Base-by-base conservation (phyloP, 2,113 vertebrate genomes). In the Rhinolophus sinicus region DNA sequence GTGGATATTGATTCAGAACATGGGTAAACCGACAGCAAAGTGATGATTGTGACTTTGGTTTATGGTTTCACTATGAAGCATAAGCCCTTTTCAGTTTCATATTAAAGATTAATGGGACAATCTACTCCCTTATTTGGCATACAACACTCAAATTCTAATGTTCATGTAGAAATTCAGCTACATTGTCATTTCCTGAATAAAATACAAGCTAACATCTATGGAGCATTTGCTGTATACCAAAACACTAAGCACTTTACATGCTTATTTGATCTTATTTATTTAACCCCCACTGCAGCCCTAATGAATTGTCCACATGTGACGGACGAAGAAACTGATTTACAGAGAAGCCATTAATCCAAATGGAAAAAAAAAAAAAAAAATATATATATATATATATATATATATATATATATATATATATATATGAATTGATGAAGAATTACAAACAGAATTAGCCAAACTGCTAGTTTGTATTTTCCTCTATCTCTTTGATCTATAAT, bases 261-360 rank as follows among this genome's bases (percentile, higher is more conserved):
- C 52, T 81, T 93, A 19, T 33, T 88, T 91, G 38, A 58, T 80
- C 28, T 87, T 88, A 35, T 40, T 73, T 88, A 47, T 73, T 95
- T 62, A 82, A 30, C 50, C 33, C 72, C 38, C 10, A 62, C 4
- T 5, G 15, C 52, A 47, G 14, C 54, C 58, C 13, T 80, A 88
- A 62, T 6, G 11, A 70, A 65, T 77, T 70, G 52, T 30, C 21
- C 8, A 44, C 73, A 72, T 91, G 64, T 69, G 26, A 65, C 28
- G 40, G 40, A 58, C 65, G 6, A 75, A 93, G n/a, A 76, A 76
- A 80, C 13, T 77, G 58, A 90, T 82, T 92, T 85, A 52, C 54
- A 70, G 84, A 73, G 47, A 72, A 35, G 21, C 58, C 7, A 4
- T 72, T 81, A 58, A 84, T 76, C 72, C 52, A 86, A 77, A 70